Evolutionary conservation across 1,140 invertebrate genomes (phyloP), one percentile per base, ranked within the genome.

Genomic region (Metaphire vulgaris): DNA sequence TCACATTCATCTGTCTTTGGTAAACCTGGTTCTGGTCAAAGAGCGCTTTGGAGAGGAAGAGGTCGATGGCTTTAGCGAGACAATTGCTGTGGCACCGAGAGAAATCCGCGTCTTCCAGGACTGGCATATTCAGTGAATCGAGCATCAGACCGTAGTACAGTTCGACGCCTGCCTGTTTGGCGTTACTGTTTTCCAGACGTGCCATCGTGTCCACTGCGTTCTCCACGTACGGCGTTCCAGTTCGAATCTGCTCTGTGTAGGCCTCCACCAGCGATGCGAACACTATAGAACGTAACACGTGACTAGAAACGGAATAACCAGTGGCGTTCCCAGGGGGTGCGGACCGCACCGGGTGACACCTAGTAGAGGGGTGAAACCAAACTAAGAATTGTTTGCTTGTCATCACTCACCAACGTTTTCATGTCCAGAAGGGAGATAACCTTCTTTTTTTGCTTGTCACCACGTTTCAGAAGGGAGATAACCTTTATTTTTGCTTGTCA

Each of bases 161-260:
- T 6, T 2, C 31, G 6, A 26, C 2, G 2, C 2, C n/a, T 28
- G 6, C 67, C 2, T 69, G 6, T 26, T 28, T 31, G 26, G 67
- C 67, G 6, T 69, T 69, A 26, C 6, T 26, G 67, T 31, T 69
- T 69, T 69, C 67, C 31, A 69, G n/a, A 14, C 31, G n/a, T 12
- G 67, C 67, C 67, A 69, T 69, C 2, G 67, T 28, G 6, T 28
- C 31, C n/a, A 69, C 67, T 2, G 67, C 67, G n/a, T 69, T 69
- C 67, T 69, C 67, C 2, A 69, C 67, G 26, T 28, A 69, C 26
- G 67, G 67, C 2, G n/a, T 26, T 69, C 31, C 67, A 69, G 41
- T 56, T 21, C 21, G 6, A 6, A 56, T 56, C 41, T 56, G 41
- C 41, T 56, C 41, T 21, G 21, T 21, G 41, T 56, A 56, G 41